Evolutionary conservation across 2,888 invertebrate species (phyloP), one percentile per base, ranked within the genome.

Genomic region (Agelastica alni): DNA sequence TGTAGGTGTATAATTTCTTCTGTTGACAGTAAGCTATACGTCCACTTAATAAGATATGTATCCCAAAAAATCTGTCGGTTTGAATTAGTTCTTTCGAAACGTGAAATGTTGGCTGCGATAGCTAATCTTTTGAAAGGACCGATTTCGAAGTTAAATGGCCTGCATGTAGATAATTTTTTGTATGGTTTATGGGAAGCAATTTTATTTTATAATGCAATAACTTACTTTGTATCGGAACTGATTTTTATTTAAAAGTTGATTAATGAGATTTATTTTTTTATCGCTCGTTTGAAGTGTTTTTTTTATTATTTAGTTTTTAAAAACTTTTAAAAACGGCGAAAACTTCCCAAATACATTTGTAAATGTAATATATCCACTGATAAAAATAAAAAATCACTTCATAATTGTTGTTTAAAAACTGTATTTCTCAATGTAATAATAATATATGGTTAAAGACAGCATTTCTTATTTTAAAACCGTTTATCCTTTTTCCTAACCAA

Each of bases 381-480:
- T n/a, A 16, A n/a, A 39, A 39, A 46, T 39, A n/a, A 44, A 17
- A 30, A 28, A 39, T 48, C 31, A 30, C 39, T 39, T 39, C 48
- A 4, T 44, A 36, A 30, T 48, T 48, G 48, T 47, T 53, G 53
- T 53, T 53, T 53, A 26, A 41, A 46, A 37, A 47, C 34, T 53
- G 54, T 58, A 54, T 58, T 54, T 58, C 58, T 58, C 54, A 58
- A 53, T 53, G 58, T 58, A 58, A 49, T 54, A 53, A 57, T 57
- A 55, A 58, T 58, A 58, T 48, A 58, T 58, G 54, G 58, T 58
- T 58, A 58, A 53, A 44, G 54, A 58, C 54, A 48, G 18, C 17
- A 7, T 22, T 30, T 28, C 13, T 44, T 52, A 9, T 18, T 37
- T 32, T 2, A 18, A 1, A 10, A 17, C 5, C 7, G 0, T 18